Evolutionary conservation across 2,797 vertebrate genomes (phyloP).

Genomic region (Geotrypetes seraphini): DNA sequence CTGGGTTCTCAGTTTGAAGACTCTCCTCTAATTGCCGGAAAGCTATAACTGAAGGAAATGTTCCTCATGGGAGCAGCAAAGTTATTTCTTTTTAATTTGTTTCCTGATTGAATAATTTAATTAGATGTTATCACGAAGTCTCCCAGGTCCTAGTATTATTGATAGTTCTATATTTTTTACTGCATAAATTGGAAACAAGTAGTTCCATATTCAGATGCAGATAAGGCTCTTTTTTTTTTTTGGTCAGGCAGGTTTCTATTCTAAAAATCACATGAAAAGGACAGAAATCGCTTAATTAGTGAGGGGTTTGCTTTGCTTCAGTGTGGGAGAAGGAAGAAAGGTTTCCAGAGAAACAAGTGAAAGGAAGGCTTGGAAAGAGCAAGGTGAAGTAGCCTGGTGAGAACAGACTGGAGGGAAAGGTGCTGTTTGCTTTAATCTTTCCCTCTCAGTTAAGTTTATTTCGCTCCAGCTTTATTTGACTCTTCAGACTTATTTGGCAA

Average conservation of each 20-base stretch:
- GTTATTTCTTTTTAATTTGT: slow-evolving; percentile 49
- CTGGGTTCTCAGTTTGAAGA: slow-evolving; percentile 22
- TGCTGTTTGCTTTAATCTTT: no score
- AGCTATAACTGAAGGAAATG: slow-evolving; percentile 21
- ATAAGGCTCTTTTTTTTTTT: no score
- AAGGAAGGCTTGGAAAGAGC: background rate
- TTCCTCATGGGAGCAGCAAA: slow-evolving; percentile 10
- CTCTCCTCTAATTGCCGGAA: slow-evolving; percentile 13
- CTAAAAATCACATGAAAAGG: no score
- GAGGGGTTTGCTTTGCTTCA: background rate
- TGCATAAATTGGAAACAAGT: slow-evolving; percentile 16
- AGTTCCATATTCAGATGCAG: no score
- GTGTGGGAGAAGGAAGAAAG: background rate
- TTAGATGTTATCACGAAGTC: slow-evolving; percentile 31
- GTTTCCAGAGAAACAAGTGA: fast-evolving
- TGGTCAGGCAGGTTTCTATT: no score
- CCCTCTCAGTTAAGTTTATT: no score
- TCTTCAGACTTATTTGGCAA: no score
- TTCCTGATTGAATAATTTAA: slow-evolving; percentile 51
- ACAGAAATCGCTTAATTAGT: no score
- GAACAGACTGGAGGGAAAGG: slow-evolving; percentile 7
- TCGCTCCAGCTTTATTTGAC: no score
- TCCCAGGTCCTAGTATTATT: slow-evolving; percentile 29
- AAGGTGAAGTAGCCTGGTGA: background rate
- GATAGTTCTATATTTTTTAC: slow-evolving; percentile 21